A percentile compares a stretch with the other conserved stretches of the same genome.
Evolutionary conservation across 2,888 invertebrate species (phyloP).

Genomic region (Athripsodes cinereus): DNA sequence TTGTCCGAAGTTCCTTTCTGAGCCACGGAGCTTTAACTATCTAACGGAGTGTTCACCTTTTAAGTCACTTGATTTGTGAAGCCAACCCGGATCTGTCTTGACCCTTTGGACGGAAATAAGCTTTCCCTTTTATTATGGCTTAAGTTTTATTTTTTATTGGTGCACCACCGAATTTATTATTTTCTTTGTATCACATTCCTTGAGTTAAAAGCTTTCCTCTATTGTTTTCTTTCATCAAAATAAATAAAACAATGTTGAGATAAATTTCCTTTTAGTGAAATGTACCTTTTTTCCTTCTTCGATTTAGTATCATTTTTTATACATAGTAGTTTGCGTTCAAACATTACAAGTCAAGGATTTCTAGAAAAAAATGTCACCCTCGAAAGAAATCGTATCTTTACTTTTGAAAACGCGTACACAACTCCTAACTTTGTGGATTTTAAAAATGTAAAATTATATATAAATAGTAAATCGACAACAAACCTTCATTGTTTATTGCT

Average conservation of each 20-base stretch:
- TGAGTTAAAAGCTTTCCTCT: not conserved
- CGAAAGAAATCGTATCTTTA: no score
- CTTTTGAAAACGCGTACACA: no score
- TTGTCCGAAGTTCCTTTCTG: not conserved
- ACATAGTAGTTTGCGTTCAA: no score
- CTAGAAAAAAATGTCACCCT: no score
- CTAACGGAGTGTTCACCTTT: constrained; percentile 11
- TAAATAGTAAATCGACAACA: no score
- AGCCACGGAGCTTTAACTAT: not conserved
- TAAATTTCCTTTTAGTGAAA: not conserved
- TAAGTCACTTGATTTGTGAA: constrained; percentile 20
- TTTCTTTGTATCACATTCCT: constrained; percentile 1
- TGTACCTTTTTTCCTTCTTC: no score
- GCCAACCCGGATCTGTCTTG: constrained; percentile 13
- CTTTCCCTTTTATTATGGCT: constrained; percentile 15
- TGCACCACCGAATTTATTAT: not conserved
- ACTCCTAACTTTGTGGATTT: no score
- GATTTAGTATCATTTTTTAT: no score
- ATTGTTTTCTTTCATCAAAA: not conserved
- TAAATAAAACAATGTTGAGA: not conserved
- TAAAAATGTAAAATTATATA: no score
- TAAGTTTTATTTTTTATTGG: constrained; percentile 14
- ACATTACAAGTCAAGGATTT: no score
- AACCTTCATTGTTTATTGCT: no score
- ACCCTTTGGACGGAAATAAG: constrained; percentile 19